Evolutionary conservation across 2,888 invertebrate genomes (phyloP), one percentile per base, ranked within the genome.

Genomic region (Cheilosia pagana): DNA sequence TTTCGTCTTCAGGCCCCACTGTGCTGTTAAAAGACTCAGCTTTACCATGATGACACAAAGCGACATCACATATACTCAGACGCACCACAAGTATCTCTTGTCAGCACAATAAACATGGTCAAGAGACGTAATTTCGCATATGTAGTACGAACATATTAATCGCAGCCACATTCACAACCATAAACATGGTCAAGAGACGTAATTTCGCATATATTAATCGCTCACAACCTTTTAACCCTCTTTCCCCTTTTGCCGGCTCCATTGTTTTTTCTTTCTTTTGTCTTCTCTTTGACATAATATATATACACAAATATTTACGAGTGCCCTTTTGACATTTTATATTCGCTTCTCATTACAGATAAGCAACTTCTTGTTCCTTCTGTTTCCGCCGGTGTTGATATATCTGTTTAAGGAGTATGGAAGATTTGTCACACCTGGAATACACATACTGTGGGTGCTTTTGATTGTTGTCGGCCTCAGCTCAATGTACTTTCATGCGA

Each of bases 401-500:
- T 95, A 95, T 89, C 92, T 96, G 23, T 96, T 96, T 89, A 94
- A 94, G 92, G 95, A 95, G 87, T 96, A 96, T 92, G 94, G 95
- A 16, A 93, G 94, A 88, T 94, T 94, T 89, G 95, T 96, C 16
- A 96, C 95, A 89, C 95, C 94, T 31, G 96, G 94, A 19, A 96
- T 97, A 87, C 95, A 96, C 91, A 89, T 96, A n/a, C 93, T 97
- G 48, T 97, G 96, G 96, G 93, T 95, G n/a, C 91, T 96, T 63
- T 91, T 96, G 72, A 95, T 96, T 92, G 93, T 96, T 45, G 95
- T 97, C 63, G 96, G 96, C 6, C 89, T 96, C 1, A 95, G 95
- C 88, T 96, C 96, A 39, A 96, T 96, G 83, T 97, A 97, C 90
- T 97, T 97, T 90, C 97, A 97, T 92, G 96, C 96, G 6, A 97